These are phyloP conservation scores for Harpagoxenus sublaevis DNA, from an alignment of 2,888 invertebrate species.

Conservation along the genomic window DNA sequence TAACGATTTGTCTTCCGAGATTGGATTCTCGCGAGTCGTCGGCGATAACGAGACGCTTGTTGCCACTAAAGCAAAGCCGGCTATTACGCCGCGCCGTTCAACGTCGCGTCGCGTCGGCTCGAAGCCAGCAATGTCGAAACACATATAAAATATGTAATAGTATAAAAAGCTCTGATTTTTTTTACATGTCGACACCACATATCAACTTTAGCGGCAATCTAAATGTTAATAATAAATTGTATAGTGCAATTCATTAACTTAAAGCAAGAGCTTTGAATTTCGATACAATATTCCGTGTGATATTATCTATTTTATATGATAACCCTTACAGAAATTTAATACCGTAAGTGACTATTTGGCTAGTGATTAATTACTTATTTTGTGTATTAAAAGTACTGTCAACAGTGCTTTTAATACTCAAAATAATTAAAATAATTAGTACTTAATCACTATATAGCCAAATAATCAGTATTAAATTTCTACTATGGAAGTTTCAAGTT, in stretches of 20 bases:
- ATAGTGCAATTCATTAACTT: background rate
- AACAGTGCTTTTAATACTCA: too few species aligned
- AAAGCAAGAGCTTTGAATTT: background rate
- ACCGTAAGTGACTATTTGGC: too few species aligned
- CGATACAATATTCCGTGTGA: background rate
- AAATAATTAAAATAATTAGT: too few species aligned
- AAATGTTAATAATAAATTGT: background rate
- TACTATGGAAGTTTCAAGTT: background rate
- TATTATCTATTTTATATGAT: background rate
- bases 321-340: too few species aligned
- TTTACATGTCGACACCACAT: background rate
- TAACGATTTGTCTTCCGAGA: conserved; percentile 38
- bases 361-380: too few species aligned
- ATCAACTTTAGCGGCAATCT: background rate
- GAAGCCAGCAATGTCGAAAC: background rate
- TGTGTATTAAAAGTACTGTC: too few species aligned
- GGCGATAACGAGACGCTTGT: conserved; percentile 1
- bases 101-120: background rate
- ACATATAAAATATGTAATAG: background rate
- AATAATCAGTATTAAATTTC: too few species aligned
- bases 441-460: too few species aligned
- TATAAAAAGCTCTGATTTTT: background rate
- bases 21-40: background rate
- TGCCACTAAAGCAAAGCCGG: background rate
- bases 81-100: background rate